Conservation (phyloP, 2,888 invertebrate species). For the Athripsodes cinereus region DNA sequence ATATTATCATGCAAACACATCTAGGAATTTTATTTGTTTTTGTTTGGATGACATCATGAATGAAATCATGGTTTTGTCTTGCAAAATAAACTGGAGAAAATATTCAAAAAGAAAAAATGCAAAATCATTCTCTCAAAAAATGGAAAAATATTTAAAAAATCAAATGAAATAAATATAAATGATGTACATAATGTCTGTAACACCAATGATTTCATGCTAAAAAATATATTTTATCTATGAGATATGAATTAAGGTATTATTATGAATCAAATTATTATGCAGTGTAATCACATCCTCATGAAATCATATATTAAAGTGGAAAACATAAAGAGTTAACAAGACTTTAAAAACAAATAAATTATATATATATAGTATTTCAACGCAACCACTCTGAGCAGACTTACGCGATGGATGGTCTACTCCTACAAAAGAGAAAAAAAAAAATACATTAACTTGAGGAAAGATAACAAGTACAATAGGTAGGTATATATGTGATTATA, state of each 20-base stretch:
- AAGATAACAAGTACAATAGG: neutral
- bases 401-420: constrained; percentile 55
- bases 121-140: neutral
- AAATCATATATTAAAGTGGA: constrained; percentile 22
- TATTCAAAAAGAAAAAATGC: neutral
- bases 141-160: neutral
- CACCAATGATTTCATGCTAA: constrained; percentile 25
- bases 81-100: neutral
- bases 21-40: constrained; percentile 11
- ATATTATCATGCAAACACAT: constrained; percentile 27
- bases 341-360: constrained; percentile 24
- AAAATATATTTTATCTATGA: constrained; percentile 7
- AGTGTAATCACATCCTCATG: constrained; percentile 16
- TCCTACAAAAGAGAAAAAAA: constrained; percentile 54
- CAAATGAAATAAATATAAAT: constrained; percentile 4
- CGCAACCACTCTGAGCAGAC: constrained; percentile 33
- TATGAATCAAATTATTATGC: constrained; percentile 15
- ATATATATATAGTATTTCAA: constrained; percentile 16
- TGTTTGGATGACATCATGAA: constrained; percentile 24
- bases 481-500: no score
- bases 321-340: constrained; percentile 17
- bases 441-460: constrained; percentile 23
- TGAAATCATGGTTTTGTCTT: constrained; percentile 26
- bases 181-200: constrained; percentile 6
- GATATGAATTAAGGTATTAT: constrained; percentile 18